A percentile compares a stretch with the other conserved stretches of the same genome.
phyloP scores from a whole-genome alignment of 92 coral and sea anemone species.

The Porites evermanni region DNA sequence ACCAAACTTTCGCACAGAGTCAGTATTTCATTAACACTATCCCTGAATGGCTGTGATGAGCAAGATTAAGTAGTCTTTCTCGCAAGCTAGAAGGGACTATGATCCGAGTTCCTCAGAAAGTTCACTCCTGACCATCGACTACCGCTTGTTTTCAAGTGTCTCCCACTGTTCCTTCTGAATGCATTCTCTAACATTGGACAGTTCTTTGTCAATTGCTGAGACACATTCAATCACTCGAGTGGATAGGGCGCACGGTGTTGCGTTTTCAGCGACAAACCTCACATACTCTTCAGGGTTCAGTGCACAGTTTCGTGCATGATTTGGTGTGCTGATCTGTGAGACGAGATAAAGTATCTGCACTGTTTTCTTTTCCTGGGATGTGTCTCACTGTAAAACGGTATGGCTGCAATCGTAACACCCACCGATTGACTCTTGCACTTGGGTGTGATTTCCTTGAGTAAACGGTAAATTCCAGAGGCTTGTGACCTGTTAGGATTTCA shows the following conservation, averaged over 20 bases:
- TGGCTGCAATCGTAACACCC: slow-evolving; percentile 73
- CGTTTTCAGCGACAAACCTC: slow-evolving; percentile 39
- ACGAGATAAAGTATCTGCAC: slow-evolving; percentile 65
- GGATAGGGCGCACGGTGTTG: slow-evolving; percentile 63
- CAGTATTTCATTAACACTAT: slow-evolving; percentile 57
- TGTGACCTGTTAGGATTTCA: slow-evolving; percentile 66
- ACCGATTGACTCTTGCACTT: slow-evolving; percentile 53
- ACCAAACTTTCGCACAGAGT: slow-evolving; percentile 65
- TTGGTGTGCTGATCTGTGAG: slow-evolving; percentile 7
- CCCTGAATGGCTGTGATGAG: slow-evolving; percentile 67
- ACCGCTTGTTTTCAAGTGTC: slow-evolving; percentile 46
- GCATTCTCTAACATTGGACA: slow-evolving; percentile 55
- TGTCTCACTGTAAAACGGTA: slow-evolving; percentile 57
- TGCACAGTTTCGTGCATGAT: neutral
- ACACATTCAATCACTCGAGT: slow-evolving; percentile 44
- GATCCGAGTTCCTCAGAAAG: slow-evolving; percentile 44
- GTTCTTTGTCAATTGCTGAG: slow-evolving; percentile 40
- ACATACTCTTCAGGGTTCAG: slow-evolving; percentile 57
- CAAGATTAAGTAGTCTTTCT: slow-evolving; percentile 40
- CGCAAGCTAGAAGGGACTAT: slow-evolving; percentile 41
- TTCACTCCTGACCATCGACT: slow-evolving; percentile 18
- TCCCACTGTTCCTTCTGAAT: slow-evolving; percentile 18
- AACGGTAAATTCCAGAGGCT: slow-evolving; percentile 66
- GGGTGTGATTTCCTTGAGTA: slow-evolving; percentile 55
- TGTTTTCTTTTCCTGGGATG: slow-evolving; percentile 60